Base-by-base conservation (phyloP, 2,888 invertebrate genomes). In the Metalampra italica region DNA sequence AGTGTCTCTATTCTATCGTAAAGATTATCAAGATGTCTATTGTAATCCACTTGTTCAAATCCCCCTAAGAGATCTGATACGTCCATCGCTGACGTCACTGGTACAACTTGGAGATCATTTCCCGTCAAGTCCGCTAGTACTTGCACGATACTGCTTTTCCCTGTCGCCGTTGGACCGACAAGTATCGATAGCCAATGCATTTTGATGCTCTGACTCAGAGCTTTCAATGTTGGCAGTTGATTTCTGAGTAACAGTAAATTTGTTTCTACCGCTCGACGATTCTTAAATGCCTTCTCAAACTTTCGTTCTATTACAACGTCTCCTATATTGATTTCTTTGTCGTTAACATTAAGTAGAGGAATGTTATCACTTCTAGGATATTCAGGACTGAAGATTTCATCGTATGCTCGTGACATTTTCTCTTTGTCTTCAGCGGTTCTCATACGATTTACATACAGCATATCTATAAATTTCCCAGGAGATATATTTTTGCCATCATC, bases 1-100 rank as follows among this genome's bases (percentile, higher is more conserved):
- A 92, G 59, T 13, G 77, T 78, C 71, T 93, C 91, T 14, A 92
- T 86, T 68, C 83, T 85, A 52, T 91, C 91, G 46, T 91, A 90
- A 22, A 94, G 75, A 59, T 92, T 93, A 63, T 95, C 95, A 41
- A 96, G 86, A 71, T 95, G 95, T 60, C 94, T 90, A 55, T 92
- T 92, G 63, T 93, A 92, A 71, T 94, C 94, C 1, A 91, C 90
- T 93, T 99, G 99, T 90, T 99, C 99, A 82, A 98, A 99, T 55
- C 98, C 97, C 45, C 99, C 99, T 1, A 98, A 90, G 46, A 98
- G 92, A 75, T 98, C 98, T 0, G 95, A 96, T 0, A 98, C 97
- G 71, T 98, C 98, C 94, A 97, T 98, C 34, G 96, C 94, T 30
- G 97, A 95, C 64, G 96, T 97, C 46, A 98, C 94, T 9, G 95